Base-by-base conservation (phyloP, 1,140 invertebrate species). In the Nixonia krombeini region DNA sequence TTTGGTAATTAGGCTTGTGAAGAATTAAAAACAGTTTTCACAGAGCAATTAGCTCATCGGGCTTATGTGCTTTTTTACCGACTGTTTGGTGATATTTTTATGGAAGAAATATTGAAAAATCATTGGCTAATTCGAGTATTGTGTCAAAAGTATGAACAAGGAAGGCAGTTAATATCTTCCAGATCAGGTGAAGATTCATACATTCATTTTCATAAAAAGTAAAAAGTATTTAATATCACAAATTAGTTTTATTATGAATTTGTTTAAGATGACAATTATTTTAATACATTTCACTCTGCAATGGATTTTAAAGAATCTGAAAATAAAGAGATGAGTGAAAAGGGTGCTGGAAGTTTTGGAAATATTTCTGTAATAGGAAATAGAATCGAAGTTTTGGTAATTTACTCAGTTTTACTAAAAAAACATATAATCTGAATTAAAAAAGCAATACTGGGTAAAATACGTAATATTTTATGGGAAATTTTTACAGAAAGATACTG, bases 281-380 rank as follows among this genome's bases (percentile, higher is more conserved):
- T 59, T 1, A 47, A 28, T 8, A 49, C 59, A 42, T 64, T 61
- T 18, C 52, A 64, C 15, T 59, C 64, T 6, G 26, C 25, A 15
- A 44, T 42, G 4, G 62, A 72, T 17, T 37, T 57, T 1, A 67
- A 52, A 38, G 46, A 40, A 10, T 47, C 31, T 2, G 74, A 72
- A 21, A 72, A 35, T 26, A 45, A 28, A 26, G 74, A 81, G 13
- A 37, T 53, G 13, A 37, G 56, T 7, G 72, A 70, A 33, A 81
- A 78, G 57, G 86, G 78, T 17, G 88, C 87, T 1, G 90, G 90
- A 23, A 92, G 90, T 74, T 94, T 95, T 84, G 94, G 93, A 1
- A 93, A 93, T 79, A 89, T 93, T 7, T 89, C 91, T 8, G 82
- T 95, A 8, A 89, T 94, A 26, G 94, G 94, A 18, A 96, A 96